Base-by-base conservation (phyloP, 2,888 invertebrate species). In the Dicyrtomina minuta region DNA sequence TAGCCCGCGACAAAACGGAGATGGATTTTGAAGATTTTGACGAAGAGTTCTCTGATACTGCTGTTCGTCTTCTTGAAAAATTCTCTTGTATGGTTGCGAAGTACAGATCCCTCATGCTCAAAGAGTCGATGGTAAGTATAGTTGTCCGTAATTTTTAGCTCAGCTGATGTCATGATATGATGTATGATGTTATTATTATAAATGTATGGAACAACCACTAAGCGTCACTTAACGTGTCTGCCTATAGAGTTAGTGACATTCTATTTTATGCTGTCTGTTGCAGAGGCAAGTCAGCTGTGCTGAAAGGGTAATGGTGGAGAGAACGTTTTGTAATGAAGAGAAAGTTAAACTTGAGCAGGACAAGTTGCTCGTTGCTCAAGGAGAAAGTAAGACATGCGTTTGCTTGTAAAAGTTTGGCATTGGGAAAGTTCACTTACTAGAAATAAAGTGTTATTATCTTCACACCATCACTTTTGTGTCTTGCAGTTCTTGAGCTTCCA, bases 1-100 rank as follows among this genome's bases (percentile, higher is more conserved):
- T 79, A 58, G 73, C 71, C 17, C 68, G 75, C 49, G 79, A 79
- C 39, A 55, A 74, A 41, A 74, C 74, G 24, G 75, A 76, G 27
- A 75, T 76, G 74, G 70, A 74, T 56, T 77, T 78, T 68, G 75
- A 77, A 59, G 77, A 78, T 46, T 78, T 78, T 74, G 79, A 79
- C 68, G 60, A 71, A 2, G 76, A 76, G 53, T 76, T 79, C 70
- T 72, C 69, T 5, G 76, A 75, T 24, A 78, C 77, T 22, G 74
- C 78, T n/a, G 68, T 66, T 3, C 69, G 76, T 51, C 69, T 79
- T 20, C 41, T 77, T 13, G 74, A 77, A 59, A 78, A 78, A 67
- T 78, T 77, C 68, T 51, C 68, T 64, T 70, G 72, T 60, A 78
- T 79, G 79, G 68, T 76, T 43, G 65, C 75, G 51, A 79, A 79